Base-by-base conservation (phyloP, 2,888 invertebrate species). In the Coelogynopora nodosa region DNA sequence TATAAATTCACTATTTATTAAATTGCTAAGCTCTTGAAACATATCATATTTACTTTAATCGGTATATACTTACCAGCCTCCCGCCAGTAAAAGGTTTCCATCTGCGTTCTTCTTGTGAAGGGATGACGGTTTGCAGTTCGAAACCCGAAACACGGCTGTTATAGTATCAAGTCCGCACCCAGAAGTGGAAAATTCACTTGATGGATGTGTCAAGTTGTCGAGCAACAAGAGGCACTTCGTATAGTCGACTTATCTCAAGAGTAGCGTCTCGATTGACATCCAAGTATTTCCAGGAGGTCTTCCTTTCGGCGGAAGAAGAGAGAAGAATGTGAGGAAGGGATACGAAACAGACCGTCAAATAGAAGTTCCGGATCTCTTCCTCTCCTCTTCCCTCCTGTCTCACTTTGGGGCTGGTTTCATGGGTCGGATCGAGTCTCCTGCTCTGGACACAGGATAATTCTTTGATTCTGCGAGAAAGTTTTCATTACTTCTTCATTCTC, bases 281-380 rank as follows among this genome's bases (percentile, higher is more conserved):
- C 10, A 49, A 18, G 10, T 49, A 5, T 49, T 49, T 13, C 49
- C 49, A 74, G 74, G 23, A 13, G 23, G 5, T 74, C 27, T 74
- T 74, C 74, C 74, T 74, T 74, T 23, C 23, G 23, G 74, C 74
- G 74, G 74, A 74, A 74, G 74, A 74, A 13, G 27, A 5, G 23
- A 74, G 74, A 74, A 74, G 10, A 10, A 23, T n/a, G 23, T 74
- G 74, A 74, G 74, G 74, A 74, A 74, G 74, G 2, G 23, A 74
- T 23, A n/a, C 23, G 10, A 23, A 23, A 26, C 2, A 5, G 2
- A 23, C 18, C 74, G 74, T 74, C 74, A 74, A 74, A 74, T 74
- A 74, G 23, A 26, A 74, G 74, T 74, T 74, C 74, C 74, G 74
- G 74, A 74, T 74, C 23, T 23, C 74, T 74, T 23, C 74, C 23